Percentiles rank a stretch among this genome's conserved stretches.
Evolutionary conservation across 2,888 invertebrate genomes (phyloP).

Genomic region (Gibbula magus): DNA sequence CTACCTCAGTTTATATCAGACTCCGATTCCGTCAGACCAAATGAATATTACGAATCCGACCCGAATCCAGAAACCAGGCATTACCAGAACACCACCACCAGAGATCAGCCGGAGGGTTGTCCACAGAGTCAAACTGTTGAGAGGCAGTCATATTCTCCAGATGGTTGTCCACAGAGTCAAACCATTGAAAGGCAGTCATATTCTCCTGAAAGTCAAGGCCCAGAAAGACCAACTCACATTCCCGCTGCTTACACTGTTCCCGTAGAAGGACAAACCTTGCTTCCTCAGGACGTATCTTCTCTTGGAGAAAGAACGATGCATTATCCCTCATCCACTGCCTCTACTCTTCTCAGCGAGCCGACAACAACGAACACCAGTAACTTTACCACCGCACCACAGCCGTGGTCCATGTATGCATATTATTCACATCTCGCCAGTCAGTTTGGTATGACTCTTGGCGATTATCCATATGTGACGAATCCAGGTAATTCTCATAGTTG

Average conservation of each 20-base stretch:
- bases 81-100: no score
- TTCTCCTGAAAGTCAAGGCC: not conserved
- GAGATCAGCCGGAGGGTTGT: no score
- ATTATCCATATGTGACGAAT: constrained; percentile 33
- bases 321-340: not conserved
- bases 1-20: no score
- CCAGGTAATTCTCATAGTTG: constrained; percentile 3
- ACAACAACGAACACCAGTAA: not conserved
- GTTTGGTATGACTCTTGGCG: constrained; percentile 50
- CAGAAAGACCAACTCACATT: not conserved
- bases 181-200: not conserved
- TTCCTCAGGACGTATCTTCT: not conserved
- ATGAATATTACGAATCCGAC: no score
- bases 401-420: constrained; percentile 52
- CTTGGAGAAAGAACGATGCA: not conserved
- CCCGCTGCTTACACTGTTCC: not conserved
- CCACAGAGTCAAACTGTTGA: no score
- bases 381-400: not conserved
- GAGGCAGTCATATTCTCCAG: not conserved
- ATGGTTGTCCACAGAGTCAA: not conserved
- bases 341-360: not conserved
- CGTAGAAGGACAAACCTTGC: not conserved
- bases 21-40: no score
- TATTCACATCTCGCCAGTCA: constrained; percentile 54
- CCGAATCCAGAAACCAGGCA: no score